Evolutionary conservation across 30 jellyfish, hydroid and myxozoan species (phyloP), one percentile per base, ranked within the genome.

Genomic region (Hydractinia echinata): DNA sequence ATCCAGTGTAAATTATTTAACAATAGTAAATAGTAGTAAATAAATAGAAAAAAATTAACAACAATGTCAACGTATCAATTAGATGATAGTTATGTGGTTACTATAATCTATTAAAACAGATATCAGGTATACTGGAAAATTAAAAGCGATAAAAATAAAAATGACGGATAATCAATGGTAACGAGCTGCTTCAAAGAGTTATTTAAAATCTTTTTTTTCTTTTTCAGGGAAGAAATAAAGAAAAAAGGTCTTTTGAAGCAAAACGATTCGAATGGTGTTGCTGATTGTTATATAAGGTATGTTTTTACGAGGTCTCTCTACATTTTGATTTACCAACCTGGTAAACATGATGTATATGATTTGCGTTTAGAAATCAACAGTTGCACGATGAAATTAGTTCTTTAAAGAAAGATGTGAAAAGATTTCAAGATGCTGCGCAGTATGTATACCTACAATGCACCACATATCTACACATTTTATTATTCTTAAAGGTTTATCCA

Each of bases 271-370:
- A 86, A 81, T 50, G 56, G 82, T 64, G 99, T 93, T 5, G 96
- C 99, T 8, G 96, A 93, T 81, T 85, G 85, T 53, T 93, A 93
- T 72, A 60, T 76, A 7, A 84, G 96, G 99, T 87, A 67, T 20
- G 85, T 54, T 16, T 62, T 39, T 50, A 14, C 1, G 15, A 13
- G 73, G 82, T 9, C 51, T 73, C 3, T 10, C 82, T 13, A 18
- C 14, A 51, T 18, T 21, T 16, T 21, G 11, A 1, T 67, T 16
- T 48, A 21, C 21, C 4, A 21, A 11, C 1, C 78, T 48, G 1
- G 78, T 30, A 30, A 30, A 30, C 1, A 30, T 58, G 3, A 58
- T 58, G 69, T 58, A 11, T 13, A 30, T 2, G 44, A 30, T 30
- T 30, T 30, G 44, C 44, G 44, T 52, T 77, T 52, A 93, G 99